These are phyloP conservation scores for Drosophila chauvacae DNA, from an alignment of 1,140 invertebrate genomes.

Conservation along the genomic window DNA sequence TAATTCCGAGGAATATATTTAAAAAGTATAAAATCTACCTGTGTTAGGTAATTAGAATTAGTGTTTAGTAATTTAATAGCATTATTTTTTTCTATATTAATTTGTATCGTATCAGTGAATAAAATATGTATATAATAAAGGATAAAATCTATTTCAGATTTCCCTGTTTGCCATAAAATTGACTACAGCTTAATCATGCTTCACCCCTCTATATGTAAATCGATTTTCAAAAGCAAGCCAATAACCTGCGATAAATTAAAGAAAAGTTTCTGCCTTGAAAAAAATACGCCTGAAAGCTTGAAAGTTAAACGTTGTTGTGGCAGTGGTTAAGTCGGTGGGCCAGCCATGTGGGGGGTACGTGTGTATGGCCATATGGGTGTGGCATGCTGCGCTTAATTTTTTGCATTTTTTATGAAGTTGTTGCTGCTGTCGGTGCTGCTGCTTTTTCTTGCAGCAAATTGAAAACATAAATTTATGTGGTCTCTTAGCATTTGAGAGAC, in stretches of 20 bases:
- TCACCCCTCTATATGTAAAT: constrained; percentile 51
- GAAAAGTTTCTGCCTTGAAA: constrained; percentile 17
- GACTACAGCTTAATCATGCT: not conserved
- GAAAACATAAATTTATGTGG: constrained; percentile 77
- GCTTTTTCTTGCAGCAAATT: constrained; percentile 67
- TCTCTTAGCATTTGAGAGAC: constrained; percentile 65
- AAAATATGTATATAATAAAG: not conserved
- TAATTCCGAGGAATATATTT: not conserved
- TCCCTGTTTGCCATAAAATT: not conserved
- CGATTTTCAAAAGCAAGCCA: constrained; percentile 59
- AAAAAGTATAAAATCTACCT: not conserved
- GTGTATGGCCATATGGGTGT: constrained; percentile 48
- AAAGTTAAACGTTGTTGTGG: constrained; percentile 35
- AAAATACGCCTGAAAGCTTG: constrained; percentile 15
- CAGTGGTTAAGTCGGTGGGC: constrained; percentile 9
- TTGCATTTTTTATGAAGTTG: constrained; percentile 70
- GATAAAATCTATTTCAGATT: not conserved
- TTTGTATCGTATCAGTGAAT: not conserved
- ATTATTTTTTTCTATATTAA: not conserved
- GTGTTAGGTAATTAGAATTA: not conserved
- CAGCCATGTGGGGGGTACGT: constrained; percentile 10
- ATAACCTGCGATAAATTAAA: constrained; percentile 33
- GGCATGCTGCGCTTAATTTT: constrained; percentile 58
- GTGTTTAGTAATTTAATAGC: no score
- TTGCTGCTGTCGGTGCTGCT: constrained; percentile 35